Conservation (phyloP, 2,888 invertebrate genomes). For the Stratiomys singularior region DNA sequence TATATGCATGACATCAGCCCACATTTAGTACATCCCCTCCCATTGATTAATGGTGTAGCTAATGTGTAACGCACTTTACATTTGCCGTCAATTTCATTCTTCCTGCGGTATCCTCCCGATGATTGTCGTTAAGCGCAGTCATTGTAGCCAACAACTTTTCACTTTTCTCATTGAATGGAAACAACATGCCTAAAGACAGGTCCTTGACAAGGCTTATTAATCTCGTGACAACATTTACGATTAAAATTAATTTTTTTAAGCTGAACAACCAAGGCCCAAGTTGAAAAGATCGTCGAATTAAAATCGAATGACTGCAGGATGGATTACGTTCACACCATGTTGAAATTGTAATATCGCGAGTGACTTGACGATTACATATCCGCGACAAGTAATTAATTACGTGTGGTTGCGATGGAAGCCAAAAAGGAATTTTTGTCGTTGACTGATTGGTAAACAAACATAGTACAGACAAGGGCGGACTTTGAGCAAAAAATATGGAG, state of each 20-base stretch:
- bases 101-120: too few relatives aligned
- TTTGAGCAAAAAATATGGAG: too few relatives aligned
- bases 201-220: constrained; percentile 12
- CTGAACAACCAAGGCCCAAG: background rate
- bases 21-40: too few relatives aligned
- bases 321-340: background rate
- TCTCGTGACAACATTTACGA: background rate
- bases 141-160: too few relatives aligned
- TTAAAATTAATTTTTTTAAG: constrained; percentile 5
- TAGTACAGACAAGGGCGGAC: background rate
- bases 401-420: background rate
- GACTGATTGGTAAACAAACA: background rate
- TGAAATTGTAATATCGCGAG: background rate
- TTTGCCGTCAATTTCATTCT: background rate
- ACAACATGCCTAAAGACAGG: background rate
- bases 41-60: background rate
- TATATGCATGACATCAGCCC: too few relatives aligned
- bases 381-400: too few relatives aligned
- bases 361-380: too few relatives aligned
- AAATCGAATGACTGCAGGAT: background rate
- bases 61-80: background rate
- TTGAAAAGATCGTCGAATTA: background rate
- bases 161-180: background rate
- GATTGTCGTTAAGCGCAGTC: too few relatives aligned
- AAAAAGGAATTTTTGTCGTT: background rate